Percentiles rank a stretch among this genome's conserved stretches.
Evolutionary conservation across 2,113 vertebrate genomes (phyloP).

Genomic region (Clarias macrocephalus): DNA sequence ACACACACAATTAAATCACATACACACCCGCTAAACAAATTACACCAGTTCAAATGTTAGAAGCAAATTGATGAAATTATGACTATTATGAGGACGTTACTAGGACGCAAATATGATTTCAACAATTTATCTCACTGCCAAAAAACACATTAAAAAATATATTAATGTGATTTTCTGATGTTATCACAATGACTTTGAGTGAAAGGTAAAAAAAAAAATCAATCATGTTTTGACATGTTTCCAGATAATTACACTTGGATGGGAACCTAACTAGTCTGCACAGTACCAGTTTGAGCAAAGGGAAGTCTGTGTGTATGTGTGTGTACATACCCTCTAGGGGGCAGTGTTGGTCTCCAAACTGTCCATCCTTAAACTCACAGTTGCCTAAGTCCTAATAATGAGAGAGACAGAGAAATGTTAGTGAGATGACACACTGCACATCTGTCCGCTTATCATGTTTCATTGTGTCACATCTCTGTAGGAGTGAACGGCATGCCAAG

Average conservation of each 20-base stretch:
- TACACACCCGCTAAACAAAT: background rate
- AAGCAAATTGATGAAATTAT: background rate
- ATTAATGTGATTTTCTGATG: background rate
- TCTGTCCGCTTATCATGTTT: background rate
- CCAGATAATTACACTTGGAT: background rate
- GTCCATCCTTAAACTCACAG: conserved; percentile 69
- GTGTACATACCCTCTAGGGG: conserved; percentile 77
- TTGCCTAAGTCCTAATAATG: conserved; percentile 68
- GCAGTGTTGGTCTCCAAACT: conserved; percentile 72
- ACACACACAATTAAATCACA: conserved; percentile 32
- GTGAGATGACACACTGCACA: conserved; percentile 37
- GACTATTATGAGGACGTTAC: background rate
- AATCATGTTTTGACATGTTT: background rate
- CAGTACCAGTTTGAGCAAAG: background rate
- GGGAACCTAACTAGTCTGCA: background rate
- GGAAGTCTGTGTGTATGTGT: conserved; percentile 48
- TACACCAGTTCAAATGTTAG: background rate
- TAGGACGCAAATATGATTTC: background rate
- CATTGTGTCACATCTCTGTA: background rate
- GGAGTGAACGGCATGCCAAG: background rate
- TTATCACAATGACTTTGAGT: background rate
- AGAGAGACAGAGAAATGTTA: conserved; percentile 45
- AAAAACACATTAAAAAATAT: background rate
- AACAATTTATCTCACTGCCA: background rate
- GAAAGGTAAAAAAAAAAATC: background rate